These are phyloP conservation scores for Thalassophryne amazonica DNA, from an alignment of 2,797 vertebrate genomes.

Conservation along the genomic window DNA sequence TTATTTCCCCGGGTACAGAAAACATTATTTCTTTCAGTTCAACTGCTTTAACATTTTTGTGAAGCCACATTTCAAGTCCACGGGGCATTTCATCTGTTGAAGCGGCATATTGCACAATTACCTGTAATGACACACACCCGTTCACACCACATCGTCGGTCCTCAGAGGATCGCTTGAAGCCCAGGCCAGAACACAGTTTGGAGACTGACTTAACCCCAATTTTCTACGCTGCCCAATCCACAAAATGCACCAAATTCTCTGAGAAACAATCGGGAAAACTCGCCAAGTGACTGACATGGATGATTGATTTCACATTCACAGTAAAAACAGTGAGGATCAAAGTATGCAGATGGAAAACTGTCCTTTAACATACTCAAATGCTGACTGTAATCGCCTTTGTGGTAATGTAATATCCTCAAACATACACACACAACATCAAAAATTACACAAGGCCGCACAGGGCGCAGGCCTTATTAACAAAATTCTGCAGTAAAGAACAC, in stretches of 20 bases:
- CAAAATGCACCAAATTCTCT: no score
- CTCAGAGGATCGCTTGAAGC: neutral
- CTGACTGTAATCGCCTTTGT: constrained; percentile 32
- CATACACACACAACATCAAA: constrained; percentile 5
- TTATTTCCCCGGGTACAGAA: no score
- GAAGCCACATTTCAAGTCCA: neutral
- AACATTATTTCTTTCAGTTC: no score
- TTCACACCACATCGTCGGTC: neutral
- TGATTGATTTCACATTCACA: neutral
- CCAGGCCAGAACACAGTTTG: neutral
- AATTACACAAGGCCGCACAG: constrained; percentile 38
- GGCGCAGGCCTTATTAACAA: constrained; percentile 31
- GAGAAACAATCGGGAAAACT: neutral
- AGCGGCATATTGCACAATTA: neutral
- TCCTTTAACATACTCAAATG: no score
- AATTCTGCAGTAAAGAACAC: constrained; percentile 21
- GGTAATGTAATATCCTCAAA: constrained; percentile 46
- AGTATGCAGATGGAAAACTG: no score
- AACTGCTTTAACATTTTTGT: no score
- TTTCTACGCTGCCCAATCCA: neutral
- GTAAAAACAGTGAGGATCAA: no score
- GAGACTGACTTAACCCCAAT: neutral
- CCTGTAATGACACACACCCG: neutral
- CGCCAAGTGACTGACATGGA: neutral
- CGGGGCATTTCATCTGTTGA: neutral